A percentile compares a stretch with the other conserved stretches of the same genome.
phyloP scores from a whole-genome alignment of 2,797 vertebrate genomes.

The Carcharodon carcharias region DNA sequence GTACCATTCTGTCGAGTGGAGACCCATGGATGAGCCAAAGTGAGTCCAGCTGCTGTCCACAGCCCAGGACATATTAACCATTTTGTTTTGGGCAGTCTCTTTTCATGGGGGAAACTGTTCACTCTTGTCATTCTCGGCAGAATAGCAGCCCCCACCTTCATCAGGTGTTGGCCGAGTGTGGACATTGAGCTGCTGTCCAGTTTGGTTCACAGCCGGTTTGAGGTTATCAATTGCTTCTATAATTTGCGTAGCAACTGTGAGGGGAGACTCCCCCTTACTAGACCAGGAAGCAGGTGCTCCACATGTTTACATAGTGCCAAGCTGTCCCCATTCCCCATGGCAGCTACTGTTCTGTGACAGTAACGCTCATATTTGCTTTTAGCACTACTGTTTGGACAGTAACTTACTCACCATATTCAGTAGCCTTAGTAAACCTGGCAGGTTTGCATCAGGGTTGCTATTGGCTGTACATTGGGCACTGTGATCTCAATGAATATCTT shows the following conservation, averaged over 20 bases:
- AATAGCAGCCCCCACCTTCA: neutral
- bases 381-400: too few species aligned
- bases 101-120: neutral
- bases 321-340: neutral
- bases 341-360: neutral
- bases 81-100: neutral
- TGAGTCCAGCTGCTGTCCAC: constrained; percentile 45
- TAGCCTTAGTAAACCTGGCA: neutral
- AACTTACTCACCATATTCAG: neutral
- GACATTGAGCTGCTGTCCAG: neutral
- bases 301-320: neutral
- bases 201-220: neutral
- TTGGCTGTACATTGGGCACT: neutral
- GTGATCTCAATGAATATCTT: neutral
- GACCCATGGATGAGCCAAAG: constrained; percentile 74
- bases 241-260: neutral
- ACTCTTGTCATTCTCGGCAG: neutral
- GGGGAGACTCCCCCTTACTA: neutral
- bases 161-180: too few species aligned
- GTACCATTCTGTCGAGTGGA: constrained; percentile 87
- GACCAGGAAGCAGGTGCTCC: neutral
- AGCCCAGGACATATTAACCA: neutral
- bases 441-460: neutral
- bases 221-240: neutral
- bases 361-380: too few species aligned